Percentiles rank a stretch among this genome's conserved stretches.
Conservation (phyloP, 1,140 invertebrate genomes). For the Theocolax elegans region DNA sequence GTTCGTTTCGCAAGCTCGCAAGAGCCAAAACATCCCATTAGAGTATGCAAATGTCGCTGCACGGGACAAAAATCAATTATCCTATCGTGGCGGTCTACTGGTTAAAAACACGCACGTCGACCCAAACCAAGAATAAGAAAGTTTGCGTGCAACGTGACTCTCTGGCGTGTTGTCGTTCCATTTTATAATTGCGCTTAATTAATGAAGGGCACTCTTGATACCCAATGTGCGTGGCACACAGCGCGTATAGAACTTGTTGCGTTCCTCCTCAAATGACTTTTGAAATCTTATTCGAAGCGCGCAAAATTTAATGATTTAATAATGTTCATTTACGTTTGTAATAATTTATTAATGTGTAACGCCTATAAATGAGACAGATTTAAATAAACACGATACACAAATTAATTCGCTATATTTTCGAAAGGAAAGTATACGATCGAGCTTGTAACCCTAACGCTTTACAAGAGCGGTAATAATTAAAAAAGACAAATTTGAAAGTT, state of each 20-base stretch:
- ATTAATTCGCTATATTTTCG: too few relatives aligned
- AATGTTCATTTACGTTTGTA: too few relatives aligned
- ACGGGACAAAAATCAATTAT: constrained; percentile 56
- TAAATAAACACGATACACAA: too few relatives aligned
- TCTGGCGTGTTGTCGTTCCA: background rate
- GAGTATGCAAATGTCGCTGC: constrained; percentile 53
- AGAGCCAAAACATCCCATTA: constrained; percentile 50
- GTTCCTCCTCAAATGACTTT: background rate
- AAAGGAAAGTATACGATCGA: too few relatives aligned
- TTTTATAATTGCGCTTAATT: constrained; percentile 29
- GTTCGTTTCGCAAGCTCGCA: too few relatives aligned
- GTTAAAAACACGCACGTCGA: too few relatives aligned
- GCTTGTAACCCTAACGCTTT: too few relatives aligned
- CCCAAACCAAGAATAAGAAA: background rate
- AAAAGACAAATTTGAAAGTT: too few relatives aligned
- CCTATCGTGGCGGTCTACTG: background rate
- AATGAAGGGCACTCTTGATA: background rate
- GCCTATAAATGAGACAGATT: too few relatives aligned
- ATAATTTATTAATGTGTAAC: too few relatives aligned
- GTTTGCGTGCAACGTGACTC: background rate
- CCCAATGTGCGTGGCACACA: background rate
- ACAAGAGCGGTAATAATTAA: too few relatives aligned
- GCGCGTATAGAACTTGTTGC: background rate
- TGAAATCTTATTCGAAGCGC: background rate
- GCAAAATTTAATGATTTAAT: too few relatives aligned